Percentiles rank a stretch among this genome's conserved stretches.
Conservation (phyloP, 2,113 vertebrate species). For the Lycocorax pyrrhopterus region DNA sequence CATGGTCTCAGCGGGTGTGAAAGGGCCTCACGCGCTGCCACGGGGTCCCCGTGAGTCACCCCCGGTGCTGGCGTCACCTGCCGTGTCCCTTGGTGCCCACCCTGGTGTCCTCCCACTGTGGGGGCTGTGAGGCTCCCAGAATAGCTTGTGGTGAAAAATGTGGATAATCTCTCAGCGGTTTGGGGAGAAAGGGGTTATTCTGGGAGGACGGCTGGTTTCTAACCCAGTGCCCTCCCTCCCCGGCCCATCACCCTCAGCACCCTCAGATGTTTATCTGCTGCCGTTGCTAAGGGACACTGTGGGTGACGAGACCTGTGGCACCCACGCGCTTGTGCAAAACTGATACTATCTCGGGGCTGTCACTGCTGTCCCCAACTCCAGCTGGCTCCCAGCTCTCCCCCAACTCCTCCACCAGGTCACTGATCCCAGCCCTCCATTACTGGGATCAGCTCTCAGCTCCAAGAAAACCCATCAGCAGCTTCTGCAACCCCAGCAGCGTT, state of each 20-base stretch:
- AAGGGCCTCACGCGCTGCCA: neutral
- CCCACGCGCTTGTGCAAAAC: fast-evolving
- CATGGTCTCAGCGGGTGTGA: neutral
- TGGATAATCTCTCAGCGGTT: fast-evolving
- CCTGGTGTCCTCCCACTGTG: fast-evolving
- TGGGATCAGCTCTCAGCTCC: neutral
- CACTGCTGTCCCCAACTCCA: neutral
- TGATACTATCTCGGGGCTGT: fast-evolving
- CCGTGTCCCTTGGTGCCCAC: neutral
- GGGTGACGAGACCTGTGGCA: neutral
- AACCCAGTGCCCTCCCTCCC: neutral
- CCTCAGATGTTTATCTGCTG: neutral
- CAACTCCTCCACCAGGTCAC: fast-evolving
- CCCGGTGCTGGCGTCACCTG: neutral
- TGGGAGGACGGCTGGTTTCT: fast-evolving
- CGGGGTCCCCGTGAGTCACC: conserved; percentile 41
- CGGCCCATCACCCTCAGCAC: neutral
- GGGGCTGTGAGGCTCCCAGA: neutral
- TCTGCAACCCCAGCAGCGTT: neutral
- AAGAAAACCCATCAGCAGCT: neutral
- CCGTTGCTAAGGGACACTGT: neutral
- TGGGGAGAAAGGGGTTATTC: neutral
- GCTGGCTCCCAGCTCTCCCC: neutral
- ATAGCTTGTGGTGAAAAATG: neutral
- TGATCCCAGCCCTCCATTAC: fast-evolving